phyloP scores from a whole-genome alignment of 2,113 vertebrate species.

The Synodontis membranacea region DNA sequence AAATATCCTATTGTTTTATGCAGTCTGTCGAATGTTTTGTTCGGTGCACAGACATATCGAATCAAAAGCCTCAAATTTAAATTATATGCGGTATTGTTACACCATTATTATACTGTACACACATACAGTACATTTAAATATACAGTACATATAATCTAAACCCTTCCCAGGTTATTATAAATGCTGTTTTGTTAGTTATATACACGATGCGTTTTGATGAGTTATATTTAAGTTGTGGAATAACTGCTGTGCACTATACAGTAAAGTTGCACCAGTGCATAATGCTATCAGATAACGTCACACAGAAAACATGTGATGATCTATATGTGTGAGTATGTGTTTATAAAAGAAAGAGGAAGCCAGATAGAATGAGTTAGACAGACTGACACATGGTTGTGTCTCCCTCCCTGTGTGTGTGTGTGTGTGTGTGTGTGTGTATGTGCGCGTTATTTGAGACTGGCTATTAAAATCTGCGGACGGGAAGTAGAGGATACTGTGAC shows the following conservation, averaged over 20 bases:
- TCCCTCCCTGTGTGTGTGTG: neutral
- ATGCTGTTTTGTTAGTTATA: neutral
- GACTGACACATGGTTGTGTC: neutral
- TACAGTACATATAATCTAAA: no score
- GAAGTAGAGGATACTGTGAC: slow-evolving; percentile 47
- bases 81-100: neutral
- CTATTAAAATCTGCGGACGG: slow-evolving; percentile 36
- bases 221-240: neutral
- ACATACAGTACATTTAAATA: neutral
- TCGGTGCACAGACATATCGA: neutral
- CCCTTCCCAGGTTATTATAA: neutral
- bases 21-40: neutral
- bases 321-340: neutral
- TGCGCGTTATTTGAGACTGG: slow-evolving; percentile 22
- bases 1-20: neutral
- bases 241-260: neutral
- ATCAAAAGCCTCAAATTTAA: neutral
- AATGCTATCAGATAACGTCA: neutral
- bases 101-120: neutral
- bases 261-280: neutral
- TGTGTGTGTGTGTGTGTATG: neutral
- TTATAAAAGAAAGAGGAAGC: neutral
- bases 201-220: neutral
- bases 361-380: neutral
- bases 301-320: neutral